Evolutionary conservation across 2,888 invertebrate genomes (phyloP), one percentile per base, ranked within the genome.

Genomic region (Drosophila infuscata): DNA sequence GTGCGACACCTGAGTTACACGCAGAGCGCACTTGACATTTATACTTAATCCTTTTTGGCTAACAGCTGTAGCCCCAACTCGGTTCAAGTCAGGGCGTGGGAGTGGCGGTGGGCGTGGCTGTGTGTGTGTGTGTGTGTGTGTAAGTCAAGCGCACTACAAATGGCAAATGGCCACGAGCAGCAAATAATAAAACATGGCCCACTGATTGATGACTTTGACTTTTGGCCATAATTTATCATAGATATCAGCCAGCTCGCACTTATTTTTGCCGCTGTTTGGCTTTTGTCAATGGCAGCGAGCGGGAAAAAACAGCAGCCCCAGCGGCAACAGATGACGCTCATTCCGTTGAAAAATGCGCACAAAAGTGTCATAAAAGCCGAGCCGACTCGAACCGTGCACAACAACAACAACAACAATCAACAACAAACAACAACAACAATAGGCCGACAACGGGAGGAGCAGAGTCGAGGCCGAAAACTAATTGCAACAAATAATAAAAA

Each of bases 1-100:
- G 98, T 79, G 69, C 81, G 83, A 90, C 90, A 84, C 90, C 85
- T 76, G 90, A 70, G 82, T 32, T 62, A 60, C 72, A 56, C 54
- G 49, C 32, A 3, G 71, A 72, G 75, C 78, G 81, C 75, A 79
- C 78, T 83, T 70, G 81, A 75, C 78, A 85, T 74, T 82, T 85
- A 82, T 82, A 70, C 80, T 88, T 85, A 85, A 89, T 80, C 90
- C 90, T 82, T 84, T 87, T 63, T 65, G 52, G 69, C 53, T 56
- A 61, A 35, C 77, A 77, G 72, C 59, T 70, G 64, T 58, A 35
- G 52, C 15, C 15, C 15, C 20, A 20, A 35, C 9, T 8, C 36
- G 7, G 35, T 3, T 15, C 7, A 33, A 52, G 29, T 29, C 8
- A 32, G 33, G 33, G 11, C 3, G 32, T 41, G 25, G 25, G 33